phyloP scores from a whole-genome alignment of 2,888 invertebrate species.

The Pyrochroa serraticornis region DNA sequence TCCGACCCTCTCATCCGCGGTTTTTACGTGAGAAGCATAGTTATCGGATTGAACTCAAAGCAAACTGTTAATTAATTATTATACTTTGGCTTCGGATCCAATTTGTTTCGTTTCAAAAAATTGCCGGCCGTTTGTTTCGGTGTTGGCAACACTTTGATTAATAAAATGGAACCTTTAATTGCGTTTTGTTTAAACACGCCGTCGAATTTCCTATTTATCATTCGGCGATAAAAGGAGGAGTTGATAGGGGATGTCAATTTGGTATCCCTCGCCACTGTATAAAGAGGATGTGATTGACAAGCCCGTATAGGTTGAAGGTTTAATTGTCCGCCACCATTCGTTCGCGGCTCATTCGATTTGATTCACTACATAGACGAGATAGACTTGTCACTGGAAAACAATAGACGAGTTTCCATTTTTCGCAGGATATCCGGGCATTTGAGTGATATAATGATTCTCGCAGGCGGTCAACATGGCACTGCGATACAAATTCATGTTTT shows the following conservation, averaged over 20 bases:
- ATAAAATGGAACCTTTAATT: too few relatives aligned
- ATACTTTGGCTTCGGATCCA: too few relatives aligned
- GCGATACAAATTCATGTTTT: background rate
- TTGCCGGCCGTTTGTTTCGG: too few relatives aligned
- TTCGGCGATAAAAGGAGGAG: background rate
- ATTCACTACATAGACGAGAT: slow-evolving; percentile 3
- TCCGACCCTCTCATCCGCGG: background rate
- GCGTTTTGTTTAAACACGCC: too few relatives aligned
- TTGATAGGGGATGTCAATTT: too few relatives aligned
- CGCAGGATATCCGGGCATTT: background rate
- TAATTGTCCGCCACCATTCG: slow-evolving; percentile 2
- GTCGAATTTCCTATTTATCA: too few relatives aligned
- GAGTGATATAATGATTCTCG: background rate
- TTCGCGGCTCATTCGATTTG: slow-evolving; percentile 1
- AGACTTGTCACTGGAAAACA: background rate
- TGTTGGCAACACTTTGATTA: too few relatives aligned
- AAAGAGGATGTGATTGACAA: slow-evolving; percentile 5
- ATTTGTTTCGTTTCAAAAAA: too few relatives aligned
- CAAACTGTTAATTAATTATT: too few relatives aligned
- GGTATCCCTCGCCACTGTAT: background rate
- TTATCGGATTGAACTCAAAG: background rate
- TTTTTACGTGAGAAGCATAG: slow-evolving; percentile 2
- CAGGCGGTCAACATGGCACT: slow-evolving; percentile 1
- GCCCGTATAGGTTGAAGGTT: background rate
- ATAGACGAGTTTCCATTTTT: slow-evolving; percentile 5